phyloP scores from a whole-genome alignment of 2,888 invertebrate species.

The Priocnemis perturbator region DNA sequence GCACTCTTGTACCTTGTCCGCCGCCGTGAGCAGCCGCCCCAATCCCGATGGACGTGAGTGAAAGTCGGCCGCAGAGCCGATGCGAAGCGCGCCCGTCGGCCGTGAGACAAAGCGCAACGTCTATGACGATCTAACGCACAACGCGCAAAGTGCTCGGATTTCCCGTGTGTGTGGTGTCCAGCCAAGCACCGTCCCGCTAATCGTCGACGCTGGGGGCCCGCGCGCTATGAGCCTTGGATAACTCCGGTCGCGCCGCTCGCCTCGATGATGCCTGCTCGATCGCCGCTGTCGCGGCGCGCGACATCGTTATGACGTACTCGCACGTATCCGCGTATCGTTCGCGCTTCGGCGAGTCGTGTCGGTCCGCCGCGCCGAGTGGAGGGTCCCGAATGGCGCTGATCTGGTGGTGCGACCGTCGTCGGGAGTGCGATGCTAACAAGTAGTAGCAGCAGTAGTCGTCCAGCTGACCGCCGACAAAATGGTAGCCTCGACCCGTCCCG shows the following conservation, averaged over 20 bases:
- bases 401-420: slow-evolving; percentile 32
- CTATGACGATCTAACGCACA: slow-evolving; percentile 51
- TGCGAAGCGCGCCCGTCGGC: too few species aligned
- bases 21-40: too few species aligned
- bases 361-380: slow-evolving; percentile 52
- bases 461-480: slow-evolving; percentile 66
- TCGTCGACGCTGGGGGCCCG: slow-evolving; percentile 21
- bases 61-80: neutral
- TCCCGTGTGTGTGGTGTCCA: slow-evolving; percentile 22
- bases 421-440: slow-evolving; percentile 60
- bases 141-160: slow-evolving; percentile 53
- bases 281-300: slow-evolving; percentile 20
- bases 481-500: slow-evolving; percentile 57
- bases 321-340: slow-evolving; percentile 43
- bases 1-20: too few species aligned
- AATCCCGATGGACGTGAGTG: too few species aligned
- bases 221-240: slow-evolving; percentile 30
- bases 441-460: slow-evolving; percentile 50
- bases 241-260: slow-evolving; percentile 11
- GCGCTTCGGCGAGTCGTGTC: slow-evolving; percentile 55
- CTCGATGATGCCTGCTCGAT: slow-evolving; percentile 22
- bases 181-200: slow-evolving; percentile 40
- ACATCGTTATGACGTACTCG: slow-evolving; percentile 53
- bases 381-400: slow-evolving; percentile 50
- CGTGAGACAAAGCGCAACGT: slow-evolving; percentile 32